phyloP scores from a whole-genome alignment of 2,797 vertebrate genomes.

The Peromyscus nudipes region DNA sequence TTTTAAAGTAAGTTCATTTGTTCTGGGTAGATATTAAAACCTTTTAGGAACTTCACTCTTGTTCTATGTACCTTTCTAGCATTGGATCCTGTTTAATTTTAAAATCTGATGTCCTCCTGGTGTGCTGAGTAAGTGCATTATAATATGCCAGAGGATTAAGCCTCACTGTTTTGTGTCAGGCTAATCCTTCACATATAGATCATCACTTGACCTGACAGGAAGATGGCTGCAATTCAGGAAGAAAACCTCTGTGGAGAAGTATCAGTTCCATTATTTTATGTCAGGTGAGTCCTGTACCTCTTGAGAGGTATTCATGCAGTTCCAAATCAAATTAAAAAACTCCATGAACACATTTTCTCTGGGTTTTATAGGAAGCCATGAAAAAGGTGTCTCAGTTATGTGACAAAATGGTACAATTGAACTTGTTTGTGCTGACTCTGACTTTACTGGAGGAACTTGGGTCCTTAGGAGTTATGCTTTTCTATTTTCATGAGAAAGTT shows the following conservation, averaged over 20 bases:
- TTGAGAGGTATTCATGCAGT: not conserved
- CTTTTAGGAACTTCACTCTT: conserved; percentile 88
- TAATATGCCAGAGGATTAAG: conserved; percentile 97
- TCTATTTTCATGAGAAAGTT: not conserved
- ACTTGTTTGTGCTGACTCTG: conserved; percentile 41
- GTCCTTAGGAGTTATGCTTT: not conserved
- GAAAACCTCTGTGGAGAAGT: conserved; percentile 72
- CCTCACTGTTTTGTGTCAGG: conserved; percentile 96
- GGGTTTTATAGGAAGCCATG: not conserved
- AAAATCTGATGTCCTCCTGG: conserved; percentile 96
- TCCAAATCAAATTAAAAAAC: conserved; percentile 66
- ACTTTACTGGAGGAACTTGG: conserved; percentile 43
- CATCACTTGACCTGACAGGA: conserved; percentile 95
- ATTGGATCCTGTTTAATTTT: conserved; percentile 94
- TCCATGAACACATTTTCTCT: conserved; percentile 17
- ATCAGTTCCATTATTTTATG: conserved; percentile 81
- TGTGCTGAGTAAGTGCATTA: conserved; percentile 99
- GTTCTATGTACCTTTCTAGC: conserved; percentile 93
- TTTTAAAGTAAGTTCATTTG: conserved; percentile 86
- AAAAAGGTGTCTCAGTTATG: not conserved
- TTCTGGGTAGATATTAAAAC: conserved; percentile 86
- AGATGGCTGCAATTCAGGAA: conserved; percentile 94
- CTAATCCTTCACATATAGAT: conserved; percentile 94
- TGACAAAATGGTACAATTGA: not conserved
- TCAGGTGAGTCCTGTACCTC: not conserved